Percentiles rank a stretch among this genome's conserved stretches.
Evolutionary conservation across 1,140 invertebrate genomes (phyloP).

Genomic region (Pogonomyrmex barbatus): DNA sequence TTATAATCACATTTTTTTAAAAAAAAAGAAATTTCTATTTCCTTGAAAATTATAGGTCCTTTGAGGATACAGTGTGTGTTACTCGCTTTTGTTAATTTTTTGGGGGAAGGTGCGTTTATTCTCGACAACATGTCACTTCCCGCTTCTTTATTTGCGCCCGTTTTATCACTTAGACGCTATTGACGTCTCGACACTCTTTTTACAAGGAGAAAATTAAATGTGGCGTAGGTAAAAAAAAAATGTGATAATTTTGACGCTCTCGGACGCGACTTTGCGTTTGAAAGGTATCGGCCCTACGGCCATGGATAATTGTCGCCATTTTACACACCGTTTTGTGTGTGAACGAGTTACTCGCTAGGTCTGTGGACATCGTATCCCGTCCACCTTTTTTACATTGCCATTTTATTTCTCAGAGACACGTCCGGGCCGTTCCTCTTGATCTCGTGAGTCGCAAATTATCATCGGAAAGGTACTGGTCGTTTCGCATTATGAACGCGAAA

Average conservation of each 20-base stretch:
- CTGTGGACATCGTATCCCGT: background rate
- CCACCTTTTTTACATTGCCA: background rate
- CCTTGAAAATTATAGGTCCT: background rate
- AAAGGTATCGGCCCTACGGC: background rate
- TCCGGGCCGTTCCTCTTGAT: background rate
- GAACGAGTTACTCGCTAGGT: slow-evolving; percentile 26
- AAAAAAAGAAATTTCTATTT: background rate
- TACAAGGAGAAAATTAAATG: slow-evolving; percentile 3
- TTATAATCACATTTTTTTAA: background rate
- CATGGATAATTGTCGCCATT: background rate
- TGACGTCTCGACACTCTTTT: slow-evolving; percentile 18
- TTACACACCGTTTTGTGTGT: background rate
- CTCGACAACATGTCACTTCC: background rate
- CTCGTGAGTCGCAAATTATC: slow-evolving; percentile 31
- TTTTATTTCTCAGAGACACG: slow-evolving; percentile 24
- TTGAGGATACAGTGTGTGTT: too few relatives aligned
- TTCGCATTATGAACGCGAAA: background rate
- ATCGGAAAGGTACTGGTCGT: background rate
- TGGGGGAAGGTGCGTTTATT: background rate
- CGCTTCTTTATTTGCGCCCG: background rate
- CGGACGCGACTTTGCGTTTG: background rate
- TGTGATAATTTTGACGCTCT: slow-evolving; percentile 4
- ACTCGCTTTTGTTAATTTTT: background rate
- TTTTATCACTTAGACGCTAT: slow-evolving; percentile 15
- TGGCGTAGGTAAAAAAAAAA: background rate